These are phyloP conservation scores for Metellina segmentata DNA, from an alignment of 2,888 invertebrate species.

Conservation along the genomic window DNA sequence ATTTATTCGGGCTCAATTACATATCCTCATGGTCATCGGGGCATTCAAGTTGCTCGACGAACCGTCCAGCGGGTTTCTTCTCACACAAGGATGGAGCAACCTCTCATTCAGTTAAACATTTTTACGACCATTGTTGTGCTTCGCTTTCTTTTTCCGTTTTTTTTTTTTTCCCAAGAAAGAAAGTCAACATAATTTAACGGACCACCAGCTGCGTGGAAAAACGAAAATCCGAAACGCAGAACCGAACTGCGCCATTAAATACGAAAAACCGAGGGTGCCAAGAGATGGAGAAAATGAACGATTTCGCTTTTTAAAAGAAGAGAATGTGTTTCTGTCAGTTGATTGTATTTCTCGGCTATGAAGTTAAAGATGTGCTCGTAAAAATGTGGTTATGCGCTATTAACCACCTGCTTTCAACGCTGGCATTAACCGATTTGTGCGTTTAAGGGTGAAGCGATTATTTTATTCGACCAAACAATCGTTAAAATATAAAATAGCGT, in stretches of 20 bases:
- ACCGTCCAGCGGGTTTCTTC: conserved; percentile 13
- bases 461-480: too few relatives aligned
- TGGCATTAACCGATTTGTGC: too few relatives aligned
- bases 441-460: too few relatives aligned
- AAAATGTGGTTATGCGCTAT: too few relatives aligned
- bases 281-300: background rate
- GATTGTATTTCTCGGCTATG: too few relatives aligned
- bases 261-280: conserved; percentile 3
- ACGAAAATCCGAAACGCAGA: background rate
- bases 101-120: background rate
- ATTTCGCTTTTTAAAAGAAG: too few relatives aligned
- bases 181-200: conserved; percentile 43
- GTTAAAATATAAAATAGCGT: too few relatives aligned
- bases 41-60: conserved; percentile 36
- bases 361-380: too few relatives aligned
- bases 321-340: too few relatives aligned
- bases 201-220: conserved; percentile 25
- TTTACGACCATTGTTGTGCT: background rate
- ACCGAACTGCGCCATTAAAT: conserved; percentile 12
- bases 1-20: conserved; percentile 50
- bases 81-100: background rate
- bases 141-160: background rate
- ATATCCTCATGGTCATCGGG: conserved; percentile 36
- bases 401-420: too few relatives aligned
- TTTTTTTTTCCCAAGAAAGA: background rate